Conservation (phyloP, 2,888 invertebrate species). For the Cheilosia pagana region DNA sequence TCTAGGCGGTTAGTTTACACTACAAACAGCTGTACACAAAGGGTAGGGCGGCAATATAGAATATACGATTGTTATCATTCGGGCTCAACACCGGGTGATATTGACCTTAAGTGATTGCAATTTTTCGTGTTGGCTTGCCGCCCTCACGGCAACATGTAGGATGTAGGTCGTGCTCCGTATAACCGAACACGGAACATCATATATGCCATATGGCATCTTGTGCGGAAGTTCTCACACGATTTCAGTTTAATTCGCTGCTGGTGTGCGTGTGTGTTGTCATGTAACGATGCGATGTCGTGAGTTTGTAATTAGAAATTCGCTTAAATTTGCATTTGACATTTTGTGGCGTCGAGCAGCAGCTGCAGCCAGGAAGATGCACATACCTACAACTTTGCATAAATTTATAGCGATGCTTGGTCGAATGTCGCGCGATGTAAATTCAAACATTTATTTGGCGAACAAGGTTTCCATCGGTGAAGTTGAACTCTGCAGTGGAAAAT, state of each 20-base stretch:
- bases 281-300: not conserved
- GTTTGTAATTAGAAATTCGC: slow-evolving; percentile 34
- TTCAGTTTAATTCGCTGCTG: not conserved
- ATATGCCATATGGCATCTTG: slow-evolving; percentile 26
- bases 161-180: not conserved
- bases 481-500: not conserved
- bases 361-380: not conserved
- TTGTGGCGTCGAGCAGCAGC: slow-evolving; percentile 3
- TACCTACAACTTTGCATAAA: not conserved
- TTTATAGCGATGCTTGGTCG: not conserved
- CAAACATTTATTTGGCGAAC: not conserved
- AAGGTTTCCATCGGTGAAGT: not conserved
- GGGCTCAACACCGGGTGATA: slow-evolving; percentile 39
- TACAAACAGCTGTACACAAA: not conserved
- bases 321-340: slow-evolving; percentile 40
- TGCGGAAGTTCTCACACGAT: slow-evolving; percentile 33
- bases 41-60: not conserved
- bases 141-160: not conserved
- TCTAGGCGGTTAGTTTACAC: slow-evolving; percentile 30
- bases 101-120: slow-evolving; percentile 57
- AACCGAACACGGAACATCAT: too few relatives aligned
- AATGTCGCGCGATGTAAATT: slow-evolving; percentile 1
- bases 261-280: not conserved
- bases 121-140: slow-evolving; percentile 34
- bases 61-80: slow-evolving; percentile 48